phyloP scores from a whole-genome alignment of 2,113 vertebrate genomes.

The Aix galericulata region DNA sequence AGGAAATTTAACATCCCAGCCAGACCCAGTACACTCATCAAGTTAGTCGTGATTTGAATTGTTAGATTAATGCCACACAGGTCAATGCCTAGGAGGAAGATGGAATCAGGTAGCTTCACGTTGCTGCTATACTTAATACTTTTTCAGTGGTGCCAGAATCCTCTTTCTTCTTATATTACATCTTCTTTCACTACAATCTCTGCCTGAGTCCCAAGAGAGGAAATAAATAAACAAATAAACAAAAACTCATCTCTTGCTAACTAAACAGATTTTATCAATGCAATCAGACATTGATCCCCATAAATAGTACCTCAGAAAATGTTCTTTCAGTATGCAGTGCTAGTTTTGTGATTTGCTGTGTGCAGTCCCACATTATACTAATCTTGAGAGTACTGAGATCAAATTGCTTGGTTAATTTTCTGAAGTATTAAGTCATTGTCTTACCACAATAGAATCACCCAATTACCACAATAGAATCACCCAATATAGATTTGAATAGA shows the following conservation, averaged over 20 bases:
- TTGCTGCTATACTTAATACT: background rate
- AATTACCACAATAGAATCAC: background rate
- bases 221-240: background rate
- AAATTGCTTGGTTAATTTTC: background rate
- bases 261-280: background rate
- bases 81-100: background rate
- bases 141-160: background rate
- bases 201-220: background rate
- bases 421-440: background rate
- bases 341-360: background rate
- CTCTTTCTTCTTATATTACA: background rate
- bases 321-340: background rate
- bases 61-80: background rate
- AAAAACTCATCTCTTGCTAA: background rate
- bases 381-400: background rate
- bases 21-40: background rate
- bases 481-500: background rate
- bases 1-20: no score
- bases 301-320: background rate
- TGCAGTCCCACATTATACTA: background rate
- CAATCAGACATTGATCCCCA: background rate
- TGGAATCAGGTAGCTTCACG: background rate
- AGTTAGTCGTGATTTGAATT: background rate
- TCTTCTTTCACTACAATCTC: background rate
- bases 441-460: background rate